A percentile compares a stretch with the other conserved stretches of the same genome.
phyloP scores from a whole-genome alignment of 1,140 invertebrate species.

The Panonychus citri region DNA sequence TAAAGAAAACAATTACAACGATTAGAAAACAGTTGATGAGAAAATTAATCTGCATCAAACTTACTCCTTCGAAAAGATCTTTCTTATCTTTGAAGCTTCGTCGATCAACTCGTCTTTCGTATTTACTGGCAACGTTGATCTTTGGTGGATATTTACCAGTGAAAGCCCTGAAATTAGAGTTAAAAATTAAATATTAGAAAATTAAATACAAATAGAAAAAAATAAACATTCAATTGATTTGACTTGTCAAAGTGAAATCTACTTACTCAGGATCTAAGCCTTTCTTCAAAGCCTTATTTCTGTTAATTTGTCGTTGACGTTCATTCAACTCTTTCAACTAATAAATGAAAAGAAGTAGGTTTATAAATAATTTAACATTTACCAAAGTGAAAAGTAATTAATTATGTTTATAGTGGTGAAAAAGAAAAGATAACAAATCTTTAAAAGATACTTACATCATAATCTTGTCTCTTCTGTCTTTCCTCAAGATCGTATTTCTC shows the following conservation, averaged over 20 bases:
- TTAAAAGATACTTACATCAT: conserved; percentile 79
- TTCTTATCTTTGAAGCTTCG: conserved; percentile 26
- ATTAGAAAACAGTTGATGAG: too few species aligned
- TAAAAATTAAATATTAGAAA: conserved; percentile 15
- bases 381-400: too few species aligned
- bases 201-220: too few species aligned
- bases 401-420: too few species aligned
- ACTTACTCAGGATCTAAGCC: conserved; percentile 23
- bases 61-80: conserved; percentile 24
- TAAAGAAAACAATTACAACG: too few species aligned
- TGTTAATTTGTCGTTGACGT: conserved; percentile 24
- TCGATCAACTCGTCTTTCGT: conserved; percentile 31
- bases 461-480: conserved; percentile 94
- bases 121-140: conserved; percentile 31
- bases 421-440: too few species aligned
- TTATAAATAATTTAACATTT: too few species aligned
- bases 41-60: conserved; percentile 4
- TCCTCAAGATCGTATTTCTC: conserved; percentile 99
- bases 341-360: too few species aligned
- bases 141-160: conserved; percentile 74
- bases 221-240: neutral
- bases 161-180: conserved; percentile 38
- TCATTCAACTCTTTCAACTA: conserved; percentile 27
- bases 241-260: neutral
- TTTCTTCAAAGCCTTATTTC: conserved; percentile 23